phyloP scores from a whole-genome alignment of 2,113 vertebrate species.

The Bubo bubo region DNA sequence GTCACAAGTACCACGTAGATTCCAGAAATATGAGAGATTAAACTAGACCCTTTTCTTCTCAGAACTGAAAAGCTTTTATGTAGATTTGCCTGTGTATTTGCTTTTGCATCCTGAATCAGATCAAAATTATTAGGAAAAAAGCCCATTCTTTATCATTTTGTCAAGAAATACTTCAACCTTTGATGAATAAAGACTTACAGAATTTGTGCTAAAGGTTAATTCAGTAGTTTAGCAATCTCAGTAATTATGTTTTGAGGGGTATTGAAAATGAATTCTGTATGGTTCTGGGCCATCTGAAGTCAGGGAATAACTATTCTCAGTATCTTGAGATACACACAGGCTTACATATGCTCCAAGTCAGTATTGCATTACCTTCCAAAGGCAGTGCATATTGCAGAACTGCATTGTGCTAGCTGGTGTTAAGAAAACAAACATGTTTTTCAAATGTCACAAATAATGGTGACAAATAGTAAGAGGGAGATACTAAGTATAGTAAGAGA shows the following conservation, averaged over 20 bases:
- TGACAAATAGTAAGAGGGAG: not conserved
- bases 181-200: not conserved
- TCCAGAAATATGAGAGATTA: not conserved
- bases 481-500: not conserved
- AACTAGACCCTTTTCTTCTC: not conserved
- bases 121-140: not conserved
- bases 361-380: not conserved
- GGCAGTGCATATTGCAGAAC: not conserved
- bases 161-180: not conserved
- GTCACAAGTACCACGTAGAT: not conserved
- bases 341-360: not conserved
- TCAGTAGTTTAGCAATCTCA: not conserved
- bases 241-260: not conserved
- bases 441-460: not conserved
- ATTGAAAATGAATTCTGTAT: not conserved
- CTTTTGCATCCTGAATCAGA: not conserved
- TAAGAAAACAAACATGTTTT: not conserved
- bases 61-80: not conserved
- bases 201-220: not conserved
- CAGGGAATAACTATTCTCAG: not conserved
- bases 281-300: not conserved
- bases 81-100: not conserved
- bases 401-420: not conserved
- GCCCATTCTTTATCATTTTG: not conserved
- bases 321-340: not conserved